Evolutionary conservation across 2,888 invertebrate genomes (phyloP), one percentile per base, ranked within the genome.

Genomic region (Muschampia plurimacula): DNA sequence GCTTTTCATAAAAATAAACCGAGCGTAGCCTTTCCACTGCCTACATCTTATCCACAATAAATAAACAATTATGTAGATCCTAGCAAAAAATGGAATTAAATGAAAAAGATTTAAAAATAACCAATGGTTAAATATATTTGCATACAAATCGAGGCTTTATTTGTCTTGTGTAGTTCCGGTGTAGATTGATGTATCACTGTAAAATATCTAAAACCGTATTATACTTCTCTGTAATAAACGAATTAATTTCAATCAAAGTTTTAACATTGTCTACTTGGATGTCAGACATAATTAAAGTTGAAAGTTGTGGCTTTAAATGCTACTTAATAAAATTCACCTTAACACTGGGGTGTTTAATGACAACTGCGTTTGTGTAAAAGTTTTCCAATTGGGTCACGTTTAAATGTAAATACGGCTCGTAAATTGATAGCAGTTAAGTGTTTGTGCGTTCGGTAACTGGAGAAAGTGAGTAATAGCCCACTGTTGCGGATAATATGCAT

Each of bases 401-500:
- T 67, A 60, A 62, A 62, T 32, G 60, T 55, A 67, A 63, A 72
- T 63, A 67, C 59, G 7, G 46, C 57, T 73, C 67, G 68, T 72
- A 75, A 73, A 73, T 69, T 67, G 72, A 75, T 74, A 72, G 69
- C 46, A 63, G 70, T 73, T 73, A 73, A 74, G 72, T 72, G 66
- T 69, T 72, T 67, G 69, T 65, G 73, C 74, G 74, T 74, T 74
- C 65, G 74, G 74, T 76, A 74, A 76, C 67, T 49, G 68, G 76
- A 72, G 76, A 76, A 76, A 76, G 76, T 74, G 62, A 68, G 72
- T 76, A 73, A 74, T 73, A 72, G 74, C 69, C 65, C 57, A 46
- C 60, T 62, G 60, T 67, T 65, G 71, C 63, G 63, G 74, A 67
- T 76, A 74, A 76, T 72, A 74, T 60, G 72, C 74, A 73, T 74